Evolutionary conservation across 2,888 invertebrate species (phyloP), one percentile per base, ranked within the genome.

Genomic region (Dasysyrphus albostriatus): DNA sequence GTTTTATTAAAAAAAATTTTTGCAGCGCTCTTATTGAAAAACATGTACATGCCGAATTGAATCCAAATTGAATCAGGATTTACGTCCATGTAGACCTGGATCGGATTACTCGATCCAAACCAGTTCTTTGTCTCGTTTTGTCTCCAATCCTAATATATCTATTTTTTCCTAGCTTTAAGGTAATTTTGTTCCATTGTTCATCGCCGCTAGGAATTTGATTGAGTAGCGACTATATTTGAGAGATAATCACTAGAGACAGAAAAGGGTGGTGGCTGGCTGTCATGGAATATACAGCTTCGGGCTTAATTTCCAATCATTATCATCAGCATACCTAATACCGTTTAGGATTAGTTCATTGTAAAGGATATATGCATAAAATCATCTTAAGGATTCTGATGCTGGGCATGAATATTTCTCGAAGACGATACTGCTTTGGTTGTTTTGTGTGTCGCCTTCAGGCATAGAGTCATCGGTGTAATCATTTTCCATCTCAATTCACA

Each of bases 291-390:
- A 61, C n/a, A 44, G 58, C 83, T 72, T 83, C 19, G 39, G 56
- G 87, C 83, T 83, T 74, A 87, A 83, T 87, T 87, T 83, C 82
- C 83, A 87, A 87, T 87, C 87, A 83, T 83, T 58, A 56, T 72
- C 87, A 83, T 83, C 87, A 79, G 65, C 49, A 82, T 49, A 58
- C 34, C 73, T 70, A 82, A 73, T 78, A 78, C 63, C 87, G 59
- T 87, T 87, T 78, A 75, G 82, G 78, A 87, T 87, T 81, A 87
- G 63, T 82, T 61, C 65, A 63, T 69, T 82, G 77, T 74, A 78
- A 82, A 70, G 69, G 82, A 74, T 82, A 78, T 69, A 78, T 69
- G 24, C 34, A 54, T 51, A 58, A 70, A 78, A 77, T 87, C 78
- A 67, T 78, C 77, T 78, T 74, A 73, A 75, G 65, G 74, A 87